phyloP scores from a whole-genome alignment of 2,113 vertebrate species.

The Silurus asotus region DNA sequence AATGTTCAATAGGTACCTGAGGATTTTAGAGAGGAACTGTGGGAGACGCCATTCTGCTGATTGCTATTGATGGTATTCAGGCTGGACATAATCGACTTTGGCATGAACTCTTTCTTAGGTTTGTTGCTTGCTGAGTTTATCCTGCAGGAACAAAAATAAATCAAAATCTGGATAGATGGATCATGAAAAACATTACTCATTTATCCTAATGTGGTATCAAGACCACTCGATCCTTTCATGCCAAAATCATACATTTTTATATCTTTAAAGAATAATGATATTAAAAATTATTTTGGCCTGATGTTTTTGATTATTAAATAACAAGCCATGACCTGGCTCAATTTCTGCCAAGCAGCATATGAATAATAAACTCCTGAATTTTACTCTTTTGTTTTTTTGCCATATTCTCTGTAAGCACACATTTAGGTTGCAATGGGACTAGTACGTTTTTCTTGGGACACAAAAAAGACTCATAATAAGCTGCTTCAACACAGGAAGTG shows the following conservation, averaged over 20 bases:
- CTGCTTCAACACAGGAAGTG: background rate
- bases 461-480: background rate
- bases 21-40: conserved; percentile 72
- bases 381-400: background rate
- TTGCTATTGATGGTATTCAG: conserved; percentile 72
- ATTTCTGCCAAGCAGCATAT: background rate
- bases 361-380: background rate
- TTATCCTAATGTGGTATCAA: background rate
- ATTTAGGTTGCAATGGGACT: background rate
- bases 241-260: background rate
- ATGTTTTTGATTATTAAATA: background rate
- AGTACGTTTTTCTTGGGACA: background rate
- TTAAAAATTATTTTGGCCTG: background rate
- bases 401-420: background rate
- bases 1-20: conserved; percentile 69
- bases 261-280: background rate
- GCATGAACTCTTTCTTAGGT: conserved; percentile 81
- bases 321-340: background rate
- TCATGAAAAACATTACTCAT: background rate
- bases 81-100: conserved; percentile 75
- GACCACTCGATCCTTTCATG: background rate
- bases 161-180: background rate
- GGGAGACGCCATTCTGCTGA: conserved; percentile 79
- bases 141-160: conserved; percentile 66
- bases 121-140: conserved; percentile 76